A percentile compares a stretch with the other conserved stretches of the same genome.
phyloP scores from a whole-genome alignment of 2,113 vertebrate genomes.

The Cinclus cinclus region DNA sequence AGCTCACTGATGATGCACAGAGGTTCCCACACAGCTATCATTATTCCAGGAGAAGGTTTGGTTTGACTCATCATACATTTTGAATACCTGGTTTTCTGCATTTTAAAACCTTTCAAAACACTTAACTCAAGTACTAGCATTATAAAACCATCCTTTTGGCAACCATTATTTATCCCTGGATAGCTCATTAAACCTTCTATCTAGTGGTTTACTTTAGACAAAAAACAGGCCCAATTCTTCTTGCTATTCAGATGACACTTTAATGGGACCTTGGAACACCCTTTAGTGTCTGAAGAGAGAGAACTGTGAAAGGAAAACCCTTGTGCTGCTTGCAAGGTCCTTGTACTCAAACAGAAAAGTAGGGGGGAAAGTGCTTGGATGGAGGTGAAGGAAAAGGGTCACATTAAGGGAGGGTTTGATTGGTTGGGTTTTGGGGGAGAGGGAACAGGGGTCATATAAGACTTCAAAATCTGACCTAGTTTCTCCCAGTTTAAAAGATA shows the following conservation, averaged over 20 bases:
- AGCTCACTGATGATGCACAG: not conserved
- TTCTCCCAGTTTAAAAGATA: not conserved
- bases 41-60: not conserved
- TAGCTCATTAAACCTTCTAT: not conserved
- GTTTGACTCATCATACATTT: not conserved
- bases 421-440: not conserved
- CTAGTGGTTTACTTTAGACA: not conserved
- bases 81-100: not conserved
- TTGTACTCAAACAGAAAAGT: not conserved
- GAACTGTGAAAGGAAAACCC: not conserved
- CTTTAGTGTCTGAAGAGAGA: not conserved
- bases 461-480: not conserved
- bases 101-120: not conserved
- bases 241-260: not conserved
- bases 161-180: not conserved
- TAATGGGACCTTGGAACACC: not conserved
- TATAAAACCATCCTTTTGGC: not conserved
- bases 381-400: not conserved
- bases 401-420: rapidly evolving
- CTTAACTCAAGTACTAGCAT: not conserved
- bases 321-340: not conserved
- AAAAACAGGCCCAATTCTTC: not conserved
- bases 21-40: not conserved
- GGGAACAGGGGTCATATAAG: not conserved
- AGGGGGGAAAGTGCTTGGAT: not conserved